Percentiles rank a stretch among this genome's conserved stretches.
Conservation (phyloP, 2,113 vertebrate genomes). For the Scopus umbretta region DNA sequence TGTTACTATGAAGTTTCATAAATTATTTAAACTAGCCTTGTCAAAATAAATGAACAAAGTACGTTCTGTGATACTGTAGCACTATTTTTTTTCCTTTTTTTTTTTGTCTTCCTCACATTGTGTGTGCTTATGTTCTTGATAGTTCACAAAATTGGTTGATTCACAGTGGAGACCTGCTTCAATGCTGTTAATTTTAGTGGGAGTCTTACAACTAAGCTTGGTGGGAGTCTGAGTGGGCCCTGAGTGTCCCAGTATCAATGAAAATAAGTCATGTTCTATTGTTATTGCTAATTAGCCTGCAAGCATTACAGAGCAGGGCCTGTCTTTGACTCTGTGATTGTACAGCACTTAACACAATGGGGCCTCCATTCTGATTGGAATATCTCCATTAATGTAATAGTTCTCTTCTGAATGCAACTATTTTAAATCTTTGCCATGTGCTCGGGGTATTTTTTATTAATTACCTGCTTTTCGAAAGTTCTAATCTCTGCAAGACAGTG, state of each 20-base stretch:
- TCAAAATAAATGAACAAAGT: slow-evolving; percentile 39
- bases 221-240: not conserved
- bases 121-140: not conserved
- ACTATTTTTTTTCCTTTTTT: not conserved
- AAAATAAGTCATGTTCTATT: not conserved
- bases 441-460: not conserved
- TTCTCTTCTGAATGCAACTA: not conserved
- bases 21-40: slow-evolving; percentile 43
- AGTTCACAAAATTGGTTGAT: not conserved
- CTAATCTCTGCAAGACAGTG: not conserved
- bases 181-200: not conserved
- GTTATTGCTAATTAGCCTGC: not conserved
- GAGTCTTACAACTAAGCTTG: not conserved
- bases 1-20: slow-evolving; percentile 20
- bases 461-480: not conserved
- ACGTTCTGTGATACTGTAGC: not conserved
- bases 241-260: not conserved
- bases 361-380: not conserved
- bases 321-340: not conserved
- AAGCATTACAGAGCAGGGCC: not conserved
- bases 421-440: not conserved
- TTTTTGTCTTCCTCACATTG: not conserved
- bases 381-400: not conserved
- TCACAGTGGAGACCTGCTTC: not conserved
- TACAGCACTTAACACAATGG: not conserved